Evolutionary conservation across 2,797 vertebrate genomes (phyloP).

Genomic region (Diplodus sargus): DNA sequence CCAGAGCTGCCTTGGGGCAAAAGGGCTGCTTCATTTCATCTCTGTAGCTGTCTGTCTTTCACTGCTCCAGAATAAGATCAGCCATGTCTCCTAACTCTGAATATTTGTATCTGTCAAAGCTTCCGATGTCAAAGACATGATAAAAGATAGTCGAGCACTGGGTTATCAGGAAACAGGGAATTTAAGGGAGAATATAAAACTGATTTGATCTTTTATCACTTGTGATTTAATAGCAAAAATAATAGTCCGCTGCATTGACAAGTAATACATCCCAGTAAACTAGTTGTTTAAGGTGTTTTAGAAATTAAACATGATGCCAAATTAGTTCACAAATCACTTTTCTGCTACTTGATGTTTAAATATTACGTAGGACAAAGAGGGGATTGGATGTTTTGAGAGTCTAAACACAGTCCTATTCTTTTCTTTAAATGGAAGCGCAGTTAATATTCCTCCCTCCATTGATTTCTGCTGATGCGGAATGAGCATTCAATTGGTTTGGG

Average conservation of each 20-base stretch:
- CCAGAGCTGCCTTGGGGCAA: slow-evolving; percentile 55
- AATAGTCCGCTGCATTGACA: not conserved
- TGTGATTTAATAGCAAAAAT: not conserved
- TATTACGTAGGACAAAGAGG: not conserved
- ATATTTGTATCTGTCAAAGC: slow-evolving; percentile 74
- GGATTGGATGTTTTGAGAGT: not conserved
- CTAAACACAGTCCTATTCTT: not conserved
- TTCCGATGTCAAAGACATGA: slow-evolving; percentile 48
- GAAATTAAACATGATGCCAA: not conserved
- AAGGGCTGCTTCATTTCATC: slow-evolving; percentile 66
- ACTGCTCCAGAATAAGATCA: slow-evolving; percentile 59
- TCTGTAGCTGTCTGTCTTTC: slow-evolving; percentile 64
- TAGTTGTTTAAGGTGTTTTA: not conserved
- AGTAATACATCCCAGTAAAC: not conserved
- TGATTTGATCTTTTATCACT: not conserved
- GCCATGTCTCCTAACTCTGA: slow-evolving; percentile 61
- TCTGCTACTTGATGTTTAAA: not conserved
- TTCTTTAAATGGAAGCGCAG: too few relatives aligned
- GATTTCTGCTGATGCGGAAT: not conserved
- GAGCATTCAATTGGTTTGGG: not conserved
- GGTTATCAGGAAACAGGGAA: slow-evolving; percentile 19
- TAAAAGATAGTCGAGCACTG: slow-evolving; percentile 33
- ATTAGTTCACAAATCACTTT: not conserved
- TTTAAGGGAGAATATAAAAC: not conserved
- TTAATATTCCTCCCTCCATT: not conserved